phyloP scores from a whole-genome alignment of 2,888 invertebrate species.

The Nowickia ferox region DNA sequence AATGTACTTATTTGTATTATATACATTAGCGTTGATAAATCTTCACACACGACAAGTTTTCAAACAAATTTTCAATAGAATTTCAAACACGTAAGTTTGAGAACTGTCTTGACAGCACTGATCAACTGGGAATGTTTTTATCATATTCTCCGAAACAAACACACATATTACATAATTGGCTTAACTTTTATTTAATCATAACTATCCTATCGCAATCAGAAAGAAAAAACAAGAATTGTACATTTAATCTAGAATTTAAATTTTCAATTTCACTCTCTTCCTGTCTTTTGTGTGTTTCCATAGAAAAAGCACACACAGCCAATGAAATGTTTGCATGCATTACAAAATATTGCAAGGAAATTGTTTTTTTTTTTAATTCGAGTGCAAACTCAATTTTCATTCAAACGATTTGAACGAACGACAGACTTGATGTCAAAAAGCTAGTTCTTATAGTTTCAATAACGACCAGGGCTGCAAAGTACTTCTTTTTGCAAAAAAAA shows the following conservation, averaged over 20 bases:
- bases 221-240: conserved; percentile 31
- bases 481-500: too few species aligned
- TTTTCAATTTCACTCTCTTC: conserved; percentile 64
- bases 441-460: not conserved
- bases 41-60: too few species aligned
- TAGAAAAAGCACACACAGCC: not conserved
- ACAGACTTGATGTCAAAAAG: not conserved
- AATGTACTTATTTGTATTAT: too few species aligned
- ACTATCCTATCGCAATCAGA: conserved; percentile 15
- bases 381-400: conserved; percentile 59
- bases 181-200: conserved; percentile 19
- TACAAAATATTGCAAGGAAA: conserved; percentile 40
- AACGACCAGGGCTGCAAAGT: not conserved
- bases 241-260: conserved; percentile 65
- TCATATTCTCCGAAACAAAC: too few species aligned
- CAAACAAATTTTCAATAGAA: too few species aligned
- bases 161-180: too few species aligned
- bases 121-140: too few species aligned
- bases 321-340: not conserved
- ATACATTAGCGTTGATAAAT: too few species aligned
- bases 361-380: not conserved
- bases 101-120: too few species aligned
- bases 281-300: conserved; percentile 21
- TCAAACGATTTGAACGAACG: conserved; percentile 15
- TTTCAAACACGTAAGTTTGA: too few species aligned